Percentiles rank a stretch among this genome's conserved stretches.
Evolutionary conservation across 2,113 vertebrate genomes (phyloP).

Genomic region (Sebastes schlegelii): DNA sequence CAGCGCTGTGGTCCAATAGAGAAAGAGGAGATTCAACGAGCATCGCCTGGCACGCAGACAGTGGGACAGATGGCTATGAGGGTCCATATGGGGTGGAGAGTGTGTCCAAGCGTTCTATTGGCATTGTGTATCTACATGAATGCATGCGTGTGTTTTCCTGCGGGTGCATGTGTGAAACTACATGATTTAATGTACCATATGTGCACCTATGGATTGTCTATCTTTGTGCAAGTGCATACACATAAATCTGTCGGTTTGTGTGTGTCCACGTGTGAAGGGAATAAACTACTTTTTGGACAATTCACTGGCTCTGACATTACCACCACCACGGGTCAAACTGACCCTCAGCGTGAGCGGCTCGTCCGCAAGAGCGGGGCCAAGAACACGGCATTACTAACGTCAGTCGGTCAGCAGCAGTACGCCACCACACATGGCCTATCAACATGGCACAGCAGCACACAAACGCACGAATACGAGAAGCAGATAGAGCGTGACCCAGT

Average conservation of each 20-base stretch:
- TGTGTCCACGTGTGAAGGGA: conserved; percentile 22
- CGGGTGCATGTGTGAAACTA: conserved; percentile 31
- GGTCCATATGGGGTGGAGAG: conserved; percentile 73
- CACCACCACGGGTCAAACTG: conserved; percentile 61
- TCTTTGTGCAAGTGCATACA: background rate
- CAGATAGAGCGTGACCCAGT: conserved; percentile 21
- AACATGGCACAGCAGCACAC: conserved; percentile 44
- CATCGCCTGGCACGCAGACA: conserved; percentile 66
- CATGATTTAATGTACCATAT: conserved; percentile 31
- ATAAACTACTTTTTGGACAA: conserved; percentile 6
- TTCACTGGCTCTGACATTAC: background rate
- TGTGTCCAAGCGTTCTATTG: conserved; percentile 62
- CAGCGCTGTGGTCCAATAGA: conserved; percentile 46
- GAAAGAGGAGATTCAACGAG: conserved; percentile 47
- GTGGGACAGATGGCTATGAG: conserved; percentile 77
- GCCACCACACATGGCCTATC: conserved; percentile 43
- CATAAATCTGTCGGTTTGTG: conserved; percentile 1
- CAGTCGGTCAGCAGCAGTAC: conserved; percentile 50
- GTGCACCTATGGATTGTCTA: conserved; percentile 44
- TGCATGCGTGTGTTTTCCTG: conserved; percentile 14
- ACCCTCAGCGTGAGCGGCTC: conserved; percentile 60
- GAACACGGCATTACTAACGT: conserved; percentile 60
- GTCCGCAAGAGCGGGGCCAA: conserved; percentile 54
- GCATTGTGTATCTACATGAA: conserved; percentile 53
- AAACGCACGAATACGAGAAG: conserved; percentile 1